Evolutionary conservation across 2,888 invertebrate genomes (phyloP), one percentile per base, ranked within the genome.

Genomic region (Heliconius hortense): DNA sequence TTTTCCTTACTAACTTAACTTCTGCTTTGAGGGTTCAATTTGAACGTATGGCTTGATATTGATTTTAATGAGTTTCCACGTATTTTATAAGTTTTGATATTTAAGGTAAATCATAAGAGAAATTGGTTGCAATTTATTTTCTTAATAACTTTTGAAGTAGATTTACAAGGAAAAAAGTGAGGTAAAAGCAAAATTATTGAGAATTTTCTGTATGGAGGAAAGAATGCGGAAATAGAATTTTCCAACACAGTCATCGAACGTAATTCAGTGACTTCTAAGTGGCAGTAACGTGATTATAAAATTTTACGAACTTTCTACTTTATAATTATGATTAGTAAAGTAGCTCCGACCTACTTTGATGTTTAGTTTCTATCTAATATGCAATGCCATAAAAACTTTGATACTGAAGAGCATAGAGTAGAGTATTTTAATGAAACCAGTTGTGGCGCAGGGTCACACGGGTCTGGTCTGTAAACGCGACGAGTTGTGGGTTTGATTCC

Each of bases 301-400:
- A 63, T 63, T 72, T 62, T 72, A 10, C 15, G 13, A n/a, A 64
- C 31, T 26, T 72, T 74, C 35, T n/a, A 76, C 70, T 71, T 73
- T 60, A n/a, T 76, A 73, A 76, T 73, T 76, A 69, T 70, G 70
- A 76, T 76, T 64, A 66, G 73, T 71, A 70, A 48, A 70, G 70
- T 70, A 31, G 48, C 70, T 71, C 74, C 74, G 48, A 70, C 76
- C 73, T 76, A 74, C 53, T 76, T 76, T 43, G 35, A 73, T 43
- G 31, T 70, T 35, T 66, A 70, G 35, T 60, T 70, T 70, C n/a
- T 31, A 56, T 56, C 31, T 28, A 69, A 69, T 69, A 69, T 69
- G 31, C 56, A 56, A 3, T 56, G 11, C 13, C 5, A 24, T 56
- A 69, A 56, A 69, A 59, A 69, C 21, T 35, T 56, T 56, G 2